Evolutionary conservation across 2,888 invertebrate species (phyloP).

Genomic region (Prosopocoilus inquinatus): DNA sequence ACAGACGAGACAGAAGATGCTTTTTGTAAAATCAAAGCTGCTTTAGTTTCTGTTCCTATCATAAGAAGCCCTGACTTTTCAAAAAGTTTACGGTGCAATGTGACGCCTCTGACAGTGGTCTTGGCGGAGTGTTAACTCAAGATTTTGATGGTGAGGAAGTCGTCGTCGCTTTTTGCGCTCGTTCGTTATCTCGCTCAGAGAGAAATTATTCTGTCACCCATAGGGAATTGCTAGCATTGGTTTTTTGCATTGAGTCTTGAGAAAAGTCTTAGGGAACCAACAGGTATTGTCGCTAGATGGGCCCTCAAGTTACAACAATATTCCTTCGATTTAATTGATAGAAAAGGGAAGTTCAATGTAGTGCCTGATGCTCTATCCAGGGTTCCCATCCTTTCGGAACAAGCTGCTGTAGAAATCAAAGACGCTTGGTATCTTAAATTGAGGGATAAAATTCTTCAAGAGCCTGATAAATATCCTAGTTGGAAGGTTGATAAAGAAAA

Average conservation of each 20-base stretch:
- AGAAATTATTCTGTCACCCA: slow-evolving; percentile 33
- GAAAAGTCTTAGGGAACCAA: slow-evolving; percentile 2
- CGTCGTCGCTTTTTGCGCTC: slow-evolving; percentile 28
- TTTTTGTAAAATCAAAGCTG: slow-evolving; percentile 28
- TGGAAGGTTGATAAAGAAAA: too few relatives aligned
- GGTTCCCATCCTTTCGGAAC: too few relatives aligned
- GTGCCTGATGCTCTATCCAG: slow-evolving; percentile 10
- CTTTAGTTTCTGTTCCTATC: slow-evolving; percentile 30
- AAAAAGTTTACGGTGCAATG: slow-evolving; percentile 30
- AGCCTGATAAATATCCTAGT: too few relatives aligned
- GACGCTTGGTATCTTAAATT: too few relatives aligned
- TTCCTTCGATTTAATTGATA: slow-evolving; percentile 12
- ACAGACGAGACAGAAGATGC: slow-evolving; percentile 24
- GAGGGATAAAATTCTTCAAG: too few relatives aligned
- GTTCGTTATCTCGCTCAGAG: slow-evolving; percentile 29
- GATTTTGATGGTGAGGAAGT: slow-evolving; percentile 31
- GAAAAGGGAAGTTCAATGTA: slow-evolving; percentile 12
- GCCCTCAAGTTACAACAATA: slow-evolving; percentile 15
- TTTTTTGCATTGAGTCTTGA: slow-evolving; percentile 27
- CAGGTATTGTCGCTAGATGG: slow-evolving; percentile 15
- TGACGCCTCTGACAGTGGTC: slow-evolving; percentile 29
- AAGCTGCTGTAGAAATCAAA: neutral
- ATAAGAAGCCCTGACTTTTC: slow-evolving; percentile 31
- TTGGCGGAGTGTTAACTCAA: slow-evolving; percentile 30
- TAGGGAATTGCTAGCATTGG: slow-evolving; percentile 29